These are phyloP conservation scores for Drosophila arawakana DNA, from an alignment of 1,140 invertebrate genomes.

Conservation along the genomic window DNA sequence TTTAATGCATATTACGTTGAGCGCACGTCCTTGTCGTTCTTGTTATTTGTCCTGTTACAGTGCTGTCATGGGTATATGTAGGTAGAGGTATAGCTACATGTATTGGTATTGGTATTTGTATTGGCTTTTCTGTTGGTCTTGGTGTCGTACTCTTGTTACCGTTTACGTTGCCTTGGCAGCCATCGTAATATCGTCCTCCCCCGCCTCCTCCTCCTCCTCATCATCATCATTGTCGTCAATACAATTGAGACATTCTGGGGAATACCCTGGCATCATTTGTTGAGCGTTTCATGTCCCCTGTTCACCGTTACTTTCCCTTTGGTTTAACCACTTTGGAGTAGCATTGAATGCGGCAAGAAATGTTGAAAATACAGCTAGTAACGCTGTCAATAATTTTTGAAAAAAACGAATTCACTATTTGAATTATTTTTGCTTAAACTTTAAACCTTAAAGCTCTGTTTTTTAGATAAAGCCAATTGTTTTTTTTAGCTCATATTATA, in stretches of 20 bases:
- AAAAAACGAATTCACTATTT: neutral
- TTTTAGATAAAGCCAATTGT: no score
- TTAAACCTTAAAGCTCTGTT: no score
- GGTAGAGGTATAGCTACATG: neutral
- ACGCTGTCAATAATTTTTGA: neutral
- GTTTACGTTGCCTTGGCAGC: slow-evolving; percentile 54
- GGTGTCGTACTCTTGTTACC: slow-evolving; percentile 10
- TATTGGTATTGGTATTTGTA: slow-evolving; percentile 33
- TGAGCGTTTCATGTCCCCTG: neutral
- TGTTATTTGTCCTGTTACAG: neutral
- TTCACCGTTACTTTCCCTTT: neutral
- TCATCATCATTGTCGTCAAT: slow-evolving; percentile 30
- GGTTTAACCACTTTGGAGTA: neutral
- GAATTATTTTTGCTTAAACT: neutral
- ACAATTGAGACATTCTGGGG: slow-evolving; percentile 81
- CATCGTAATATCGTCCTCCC: slow-evolving; percentile 29
- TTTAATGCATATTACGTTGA: slow-evolving; percentile 81
- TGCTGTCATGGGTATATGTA: neutral
- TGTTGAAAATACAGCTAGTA: slow-evolving; percentile 6
- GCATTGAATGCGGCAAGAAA: neutral
- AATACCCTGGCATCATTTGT: slow-evolving; percentile 66
- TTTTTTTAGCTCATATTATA: neutral
- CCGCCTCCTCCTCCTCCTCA: neutral
- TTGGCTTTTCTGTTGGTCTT: slow-evolving; percentile 27
- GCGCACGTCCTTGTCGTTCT: slow-evolving; percentile 31